Evolutionary conservation across 1,140 invertebrate species (phyloP), one percentile per base, ranked within the genome.

Genomic region (Spodoptera frugiperda): DNA sequence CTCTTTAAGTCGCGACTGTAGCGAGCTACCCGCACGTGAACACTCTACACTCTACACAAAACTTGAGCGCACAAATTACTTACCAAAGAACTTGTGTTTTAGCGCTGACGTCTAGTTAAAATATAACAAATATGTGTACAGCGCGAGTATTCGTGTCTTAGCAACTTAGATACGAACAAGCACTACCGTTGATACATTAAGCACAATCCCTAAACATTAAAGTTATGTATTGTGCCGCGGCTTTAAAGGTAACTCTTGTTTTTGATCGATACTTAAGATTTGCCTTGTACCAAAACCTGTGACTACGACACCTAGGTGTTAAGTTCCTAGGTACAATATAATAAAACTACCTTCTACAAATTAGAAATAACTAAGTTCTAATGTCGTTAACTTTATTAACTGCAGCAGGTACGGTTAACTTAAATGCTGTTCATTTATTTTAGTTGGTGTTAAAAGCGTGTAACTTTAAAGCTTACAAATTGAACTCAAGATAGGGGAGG

Each of bases 1-100:
- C 83, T 82, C 78, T 83, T 84, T 82, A 77, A 68, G 76, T 48
- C 55, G 74, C 57, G 59, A 78, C 59, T 55, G 33, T 39, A 39
- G 33, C 33, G 33, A 39, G 33, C 33, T 77, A 72, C 59, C 68
- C 44, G 39, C 25, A 57, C 39, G 14, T 44, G 17, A 19, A 14
- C 15, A 33, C 46, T 49, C 48, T n/a, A 33, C 63, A 19, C 44
- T 48, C 46, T 21, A 65, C 51, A 72, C 53, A 57, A 15, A 72
- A 55, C 33, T 57, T 57, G 51, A 57, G 15, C 15, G 51, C 44
- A 12, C 68, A 6, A 55, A 54, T 72, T 46, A 46, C 51, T 39
- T 46, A 57, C 48, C 17, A 25, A 49, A 48, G 63, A 67, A 67
- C 19, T 67, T 67, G 63, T 67, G 44, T 46, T 48, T 67, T 67